These are phyloP conservation scores for Cylas formicarius DNA, from an alignment of 1,140 invertebrate species.

Conservation along the genomic window DNA sequence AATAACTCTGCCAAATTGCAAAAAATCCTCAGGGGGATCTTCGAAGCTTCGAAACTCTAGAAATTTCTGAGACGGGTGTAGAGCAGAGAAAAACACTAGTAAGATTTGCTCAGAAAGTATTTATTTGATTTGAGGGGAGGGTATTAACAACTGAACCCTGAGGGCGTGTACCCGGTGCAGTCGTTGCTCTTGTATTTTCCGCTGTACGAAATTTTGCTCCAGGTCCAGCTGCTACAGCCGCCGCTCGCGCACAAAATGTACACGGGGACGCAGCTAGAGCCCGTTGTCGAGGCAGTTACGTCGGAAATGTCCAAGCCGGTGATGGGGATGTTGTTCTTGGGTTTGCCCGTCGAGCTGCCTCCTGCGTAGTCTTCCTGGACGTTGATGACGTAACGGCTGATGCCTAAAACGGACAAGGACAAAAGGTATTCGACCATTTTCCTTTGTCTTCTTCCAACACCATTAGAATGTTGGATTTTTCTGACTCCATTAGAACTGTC, in stretches of 20 bases:
- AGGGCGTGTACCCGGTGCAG: conserved; percentile 12
- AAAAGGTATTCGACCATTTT: no score
- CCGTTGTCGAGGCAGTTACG: neutral
- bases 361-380: conserved; percentile 1
- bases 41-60: no score
- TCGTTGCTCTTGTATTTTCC: conserved; percentile 7
- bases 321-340: neutral
- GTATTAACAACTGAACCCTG: conserved; percentile 14
- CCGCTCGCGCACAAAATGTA: conserved; percentile 19
- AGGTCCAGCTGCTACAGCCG: conserved; percentile 15
- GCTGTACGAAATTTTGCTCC: conserved; percentile 14
- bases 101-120: no score
- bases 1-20: no score
- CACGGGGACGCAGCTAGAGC: conserved; percentile 11
- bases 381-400: neutral
- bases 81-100: no score
- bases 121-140: no score
- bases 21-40: no score
- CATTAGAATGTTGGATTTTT: no score
- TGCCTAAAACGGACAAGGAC: no score
- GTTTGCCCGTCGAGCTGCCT: neutral
- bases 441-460: no score
- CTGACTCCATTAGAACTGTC: no score
- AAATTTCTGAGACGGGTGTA: no score
- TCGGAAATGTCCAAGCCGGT: neutral